Percentiles rank a stretch among this genome's conserved stretches.
phyloP scores from a whole-genome alignment of 2,888 invertebrate genomes.

The Elegia similella region DNA sequence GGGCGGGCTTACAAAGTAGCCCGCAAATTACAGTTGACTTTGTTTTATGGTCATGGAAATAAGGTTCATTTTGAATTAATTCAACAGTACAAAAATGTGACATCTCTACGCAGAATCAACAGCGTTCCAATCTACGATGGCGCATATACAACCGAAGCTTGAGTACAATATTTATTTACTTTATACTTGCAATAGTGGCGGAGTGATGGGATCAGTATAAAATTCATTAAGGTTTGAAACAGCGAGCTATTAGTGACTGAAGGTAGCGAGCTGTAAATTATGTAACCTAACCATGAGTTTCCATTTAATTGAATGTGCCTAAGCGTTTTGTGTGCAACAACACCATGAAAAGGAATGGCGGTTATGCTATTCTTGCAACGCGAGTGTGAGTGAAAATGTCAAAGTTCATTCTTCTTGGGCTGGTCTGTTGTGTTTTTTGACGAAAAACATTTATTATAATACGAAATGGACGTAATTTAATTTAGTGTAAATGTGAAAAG shows the following conservation, averaged over 20 bases:
- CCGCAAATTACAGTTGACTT: background rate
- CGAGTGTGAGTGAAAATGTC: constrained; percentile 58
- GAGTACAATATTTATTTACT: constrained; percentile 42
- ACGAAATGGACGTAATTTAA: background rate
- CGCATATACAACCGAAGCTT: constrained; percentile 30
- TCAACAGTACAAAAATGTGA: constrained; percentile 10
- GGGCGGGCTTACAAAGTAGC: constrained; percentile 7
- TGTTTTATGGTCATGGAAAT: constrained; percentile 1
- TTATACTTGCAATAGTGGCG: constrained; percentile 20
- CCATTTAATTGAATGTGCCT: constrained; percentile 11
- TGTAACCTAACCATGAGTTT: background rate
- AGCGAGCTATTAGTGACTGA: background rate
- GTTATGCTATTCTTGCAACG: constrained; percentile 54
- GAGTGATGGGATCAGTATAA: constrained; percentile 15
- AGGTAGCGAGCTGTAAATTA: background rate
- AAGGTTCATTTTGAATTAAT: constrained; percentile 14
- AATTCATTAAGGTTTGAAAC: constrained; percentile 19
- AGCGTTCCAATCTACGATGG: constrained; percentile 63
- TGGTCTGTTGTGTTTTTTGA: constrained; percentile 23
- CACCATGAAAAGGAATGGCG: constrained; percentile 53
- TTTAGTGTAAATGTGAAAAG: background rate
- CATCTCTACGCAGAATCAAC: constrained; percentile 50
- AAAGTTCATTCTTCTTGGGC: constrained; percentile 62
- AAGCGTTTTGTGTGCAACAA: constrained; percentile 16
- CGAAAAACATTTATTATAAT: background rate